Evolutionary conservation across 2,113 vertebrate genomes (phyloP).

Genomic region (Dinomys branickii): DNA sequence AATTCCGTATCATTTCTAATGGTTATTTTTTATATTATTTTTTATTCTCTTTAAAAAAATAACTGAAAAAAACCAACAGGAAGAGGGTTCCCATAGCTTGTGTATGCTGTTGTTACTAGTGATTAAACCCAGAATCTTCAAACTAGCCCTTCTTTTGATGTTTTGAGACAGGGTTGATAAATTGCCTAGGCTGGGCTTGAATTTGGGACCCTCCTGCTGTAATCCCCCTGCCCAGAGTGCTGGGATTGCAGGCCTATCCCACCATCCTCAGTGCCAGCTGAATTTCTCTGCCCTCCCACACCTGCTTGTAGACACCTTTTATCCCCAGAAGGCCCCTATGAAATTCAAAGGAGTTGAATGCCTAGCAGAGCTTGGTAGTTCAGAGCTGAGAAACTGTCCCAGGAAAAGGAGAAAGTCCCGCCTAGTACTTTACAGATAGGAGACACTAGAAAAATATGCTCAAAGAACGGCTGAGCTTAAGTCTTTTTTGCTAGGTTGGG

Average conservation of each 20-base stretch:
- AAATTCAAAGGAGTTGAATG: not conserved
- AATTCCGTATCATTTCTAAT: too few species aligned
- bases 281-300: not conserved
- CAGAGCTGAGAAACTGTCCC: not conserved
- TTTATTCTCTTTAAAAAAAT: too few species aligned
- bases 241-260: not conserved
- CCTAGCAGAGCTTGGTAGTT: not conserved
- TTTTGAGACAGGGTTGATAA: not conserved
- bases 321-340: not conserved
- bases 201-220: not conserved
- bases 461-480: not conserved
- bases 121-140: not conserved
- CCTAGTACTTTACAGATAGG: not conserved
- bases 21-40: too few species aligned
- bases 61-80: not conserved
- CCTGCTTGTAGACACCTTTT: not conserved
- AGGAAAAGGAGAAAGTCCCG: not conserved
- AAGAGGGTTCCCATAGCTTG: not conserved
- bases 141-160: not conserved
- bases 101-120: not conserved
- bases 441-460: not conserved
- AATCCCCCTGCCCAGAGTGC: not conserved
- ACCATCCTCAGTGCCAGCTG: too few species aligned
- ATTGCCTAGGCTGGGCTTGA: not conserved
- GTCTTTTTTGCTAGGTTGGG: not conserved